Evolutionary conservation across 2,797 vertebrate genomes (phyloP), one percentile per base, ranked within the genome.

Genomic region (Catamblyrhynchus diadema): DNA sequence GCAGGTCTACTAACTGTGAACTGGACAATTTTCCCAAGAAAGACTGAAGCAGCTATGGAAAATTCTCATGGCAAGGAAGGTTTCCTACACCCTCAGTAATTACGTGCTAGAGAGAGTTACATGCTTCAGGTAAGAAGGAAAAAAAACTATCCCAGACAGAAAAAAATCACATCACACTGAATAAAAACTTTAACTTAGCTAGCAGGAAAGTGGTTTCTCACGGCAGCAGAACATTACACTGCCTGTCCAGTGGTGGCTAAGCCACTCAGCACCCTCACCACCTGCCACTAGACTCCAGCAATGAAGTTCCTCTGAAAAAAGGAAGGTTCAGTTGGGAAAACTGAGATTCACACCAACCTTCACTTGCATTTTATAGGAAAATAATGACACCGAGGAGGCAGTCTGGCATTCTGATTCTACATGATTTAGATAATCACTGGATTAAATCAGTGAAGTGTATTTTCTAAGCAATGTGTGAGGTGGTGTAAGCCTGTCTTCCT

Each of bases 281-380:
- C 39, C 39, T 24, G 22, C 47, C 35, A 54, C 19, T 32, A 61
- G 19, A 70, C 50, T 60, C 14, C 45, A 79, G 41, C 22, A 88
- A 6, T 19, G 10, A 92, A 70, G 9, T 8, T 33, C 9, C 22
- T 59, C 4, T 45, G 48, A 22, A 59, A 82, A n/a, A 73, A 50
- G 2, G 8, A 47, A 39, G 18, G 12, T 56, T 41, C 22, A 32
- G 12, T 0, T 51, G 41, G 44, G 44, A 73, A 61, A 86, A 65
- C 5, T 0, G 0, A 80, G 14, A 74, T 28, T 12, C 25, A 70
- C 32, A 50, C 3, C 3, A 3, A 54, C 18, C 21, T 62, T 42
- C 33, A 33, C 8, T 71, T 2, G 5, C 12, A 32, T 81, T 74
- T 83, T 28, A 59, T 20, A 62, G 50, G 61, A 45, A 86, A 86